Evolutionary conservation across 2,797 vertebrate species (phyloP), one percentile per base, ranked within the genome.

Genomic region (Bovichtus variegatus): DNA sequence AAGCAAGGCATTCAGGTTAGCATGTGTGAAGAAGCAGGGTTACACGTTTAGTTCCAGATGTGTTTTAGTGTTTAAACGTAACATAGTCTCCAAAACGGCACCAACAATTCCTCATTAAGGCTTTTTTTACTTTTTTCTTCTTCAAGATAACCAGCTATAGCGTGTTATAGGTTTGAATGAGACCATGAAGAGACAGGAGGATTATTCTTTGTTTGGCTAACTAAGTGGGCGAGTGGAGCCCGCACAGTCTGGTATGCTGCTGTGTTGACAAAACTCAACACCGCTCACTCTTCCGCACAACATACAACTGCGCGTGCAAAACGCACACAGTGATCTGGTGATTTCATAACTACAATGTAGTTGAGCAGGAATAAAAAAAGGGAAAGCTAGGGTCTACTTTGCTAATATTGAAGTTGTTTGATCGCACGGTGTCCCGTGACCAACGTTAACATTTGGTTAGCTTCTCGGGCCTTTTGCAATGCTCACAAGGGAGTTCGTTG

Each of bases 121-220:
- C 9, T 7, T 1, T 7, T 1, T 59, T n/a, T 2, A 62, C n/a
- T n/a, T n/a, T 18, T 36, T 2, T 8, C 57, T n/a, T 57, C 8
- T 51, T 27, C 3, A 18, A 5, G 18, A 12, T 18, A 13, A 49
- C 5, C 3, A 10, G 8, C 6, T 7, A 0, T 31, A 18, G 23
- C 0, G 19, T 31, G 57, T 59, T 6, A 40, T 15, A 61, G 12
- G 29, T 49, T 55, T 64, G n/a, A 71, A 16, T 31, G 41, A 13
- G 38, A 34, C 36, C 44, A 57, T 11, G 36, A 18, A 3, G 19
- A 47, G 57, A 64, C 59, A 34, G 57, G 36, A 54, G 38, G 40
- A 29, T 10, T 9, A 51, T 1, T 81, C 85, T 91, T 91, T 90
- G 87, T 91, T 89, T 83, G 46, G 74, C 34, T 76, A 80, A 69